Base-by-base conservation (phyloP, 2,888 invertebrate genomes). In the Melolontha melolontha region DNA sequence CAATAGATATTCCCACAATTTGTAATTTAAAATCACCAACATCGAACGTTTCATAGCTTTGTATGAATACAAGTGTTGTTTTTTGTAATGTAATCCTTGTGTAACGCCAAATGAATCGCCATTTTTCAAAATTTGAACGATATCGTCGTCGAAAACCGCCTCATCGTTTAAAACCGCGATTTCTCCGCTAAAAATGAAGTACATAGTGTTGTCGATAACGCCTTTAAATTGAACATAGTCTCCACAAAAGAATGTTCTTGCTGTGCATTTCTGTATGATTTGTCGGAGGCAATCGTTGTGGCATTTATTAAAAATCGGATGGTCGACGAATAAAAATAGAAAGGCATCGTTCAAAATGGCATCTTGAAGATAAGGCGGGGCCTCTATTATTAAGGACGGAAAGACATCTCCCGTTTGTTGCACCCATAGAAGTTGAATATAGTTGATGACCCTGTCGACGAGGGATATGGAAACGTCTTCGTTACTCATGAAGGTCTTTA, bases 271-370 rank as follows among this genome's bases (percentile, higher is more conserved):
- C 2, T 44, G 51, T 8, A 54, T 40, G 44, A 72, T 40, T 52
- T 74, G 72, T 10, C 74, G 57, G 16, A 71, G 44, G 17, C 70
- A 69, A 40, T 72, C 74, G 11, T 52, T 42, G 22, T 72, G 72
- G n/a, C 66, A 62, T n/a, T 62, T 29, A 1, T n/a, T 42, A 34
- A 74, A 72, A 40, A 70, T 49, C 5, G 67, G 66, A 62, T 74
- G 70, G 5, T 49, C 17, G 4, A 34, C 34, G 11, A 72, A 59
- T 16, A 71, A 14, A 17, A 59, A 40, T 14, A 68, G 67, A 64
- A 71, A 74, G 16, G 70, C 63, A 40, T 64, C 66, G 59, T 63
- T 68, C 42, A 66, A 41, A 12, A 70, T 67, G n/a, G 71, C 67
- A 11, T 71, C 69, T 17, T 47, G 41, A n/a, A 74, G 57, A 64